Evolutionary conservation across 2,113 vertebrate species (phyloP).

Genomic region (Callipepla squamata): DNA sequence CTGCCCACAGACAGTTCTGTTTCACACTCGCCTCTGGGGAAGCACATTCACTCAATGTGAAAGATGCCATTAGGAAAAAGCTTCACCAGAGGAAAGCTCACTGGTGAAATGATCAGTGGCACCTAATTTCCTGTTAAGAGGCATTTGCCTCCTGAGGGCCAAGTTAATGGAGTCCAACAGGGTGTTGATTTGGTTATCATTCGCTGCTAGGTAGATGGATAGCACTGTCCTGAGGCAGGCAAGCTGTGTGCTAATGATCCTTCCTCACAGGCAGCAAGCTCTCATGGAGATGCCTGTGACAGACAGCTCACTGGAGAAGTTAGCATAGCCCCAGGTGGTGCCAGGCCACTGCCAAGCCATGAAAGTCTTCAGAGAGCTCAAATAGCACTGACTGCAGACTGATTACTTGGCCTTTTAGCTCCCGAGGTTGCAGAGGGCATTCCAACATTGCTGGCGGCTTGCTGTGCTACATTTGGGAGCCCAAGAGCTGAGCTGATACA

Average conservation of each 20-base stretch:
- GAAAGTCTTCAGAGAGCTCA: neutral
- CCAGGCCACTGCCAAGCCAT: neutral
- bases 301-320: neutral
- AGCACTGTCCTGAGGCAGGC: neutral
- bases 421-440: neutral
- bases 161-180: neutral
- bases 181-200: slow-evolving; percentile 3
- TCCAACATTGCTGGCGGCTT: neutral
- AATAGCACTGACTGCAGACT: neutral
- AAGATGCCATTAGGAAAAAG: neutral
- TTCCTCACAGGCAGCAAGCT: rapidly evolving
- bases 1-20: neutral
- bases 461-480: neutral
- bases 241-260: neutral
- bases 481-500: neutral
- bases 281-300: neutral
- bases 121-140: neutral
- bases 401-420: neutral
- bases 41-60: neutral
- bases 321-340: neutral
- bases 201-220: neutral
- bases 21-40: neutral
- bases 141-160: slow-evolving; percentile 1
- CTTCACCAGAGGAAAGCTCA: neutral
- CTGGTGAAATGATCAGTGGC: neutral